Percentiles rank a stretch among this genome's conserved stretches.
Evolutionary conservation across 2,113 vertebrate genomes (phyloP).

Genomic region (Amia ocellicauda): DNA sequence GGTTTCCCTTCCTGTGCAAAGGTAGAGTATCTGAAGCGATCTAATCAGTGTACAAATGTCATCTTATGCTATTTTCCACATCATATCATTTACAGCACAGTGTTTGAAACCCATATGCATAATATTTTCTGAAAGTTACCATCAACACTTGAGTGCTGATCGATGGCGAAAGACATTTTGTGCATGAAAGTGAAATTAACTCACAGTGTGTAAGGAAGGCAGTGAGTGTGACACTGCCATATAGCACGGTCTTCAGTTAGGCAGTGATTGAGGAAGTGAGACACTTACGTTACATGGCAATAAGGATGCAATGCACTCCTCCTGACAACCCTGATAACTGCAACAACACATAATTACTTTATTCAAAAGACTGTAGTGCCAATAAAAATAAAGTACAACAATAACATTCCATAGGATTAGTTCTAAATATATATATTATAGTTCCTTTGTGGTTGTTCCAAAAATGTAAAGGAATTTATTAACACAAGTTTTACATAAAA

Average conservation of each 20-base stretch:
- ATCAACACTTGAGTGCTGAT: slow-evolving; percentile 15
- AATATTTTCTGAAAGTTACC: slow-evolving; percentile 6
- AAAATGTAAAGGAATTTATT: not conserved
- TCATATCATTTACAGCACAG: slow-evolving; percentile 1
- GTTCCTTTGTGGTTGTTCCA: too few species aligned
- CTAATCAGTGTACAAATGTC: not conserved
- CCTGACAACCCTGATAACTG: slow-evolving; percentile 13
- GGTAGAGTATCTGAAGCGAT: not conserved
- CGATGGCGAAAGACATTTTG: slow-evolving; percentile 26
- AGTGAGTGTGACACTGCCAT: slow-evolving; percentile 17
- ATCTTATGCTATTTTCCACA: not conserved
- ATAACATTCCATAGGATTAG: too few species aligned
- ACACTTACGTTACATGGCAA: slow-evolving; percentile 10
- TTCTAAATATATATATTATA: too few species aligned
- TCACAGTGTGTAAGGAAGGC: slow-evolving; percentile 9
- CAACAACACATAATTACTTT: slow-evolving; percentile 22
- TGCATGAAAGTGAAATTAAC: slow-evolving; percentile 23
- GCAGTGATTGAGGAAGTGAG: slow-evolving; percentile 5
- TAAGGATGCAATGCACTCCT: not conserved
- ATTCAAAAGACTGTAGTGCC: not conserved
- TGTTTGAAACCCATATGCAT: slow-evolving; percentile 4
- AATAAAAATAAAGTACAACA: too few species aligned
- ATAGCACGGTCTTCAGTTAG: not conserved
- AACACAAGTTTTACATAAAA: not conserved
- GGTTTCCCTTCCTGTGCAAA: not conserved